phyloP scores from a whole-genome alignment of 1,140 invertebrate species.

The Bombus pyrosoma region DNA sequence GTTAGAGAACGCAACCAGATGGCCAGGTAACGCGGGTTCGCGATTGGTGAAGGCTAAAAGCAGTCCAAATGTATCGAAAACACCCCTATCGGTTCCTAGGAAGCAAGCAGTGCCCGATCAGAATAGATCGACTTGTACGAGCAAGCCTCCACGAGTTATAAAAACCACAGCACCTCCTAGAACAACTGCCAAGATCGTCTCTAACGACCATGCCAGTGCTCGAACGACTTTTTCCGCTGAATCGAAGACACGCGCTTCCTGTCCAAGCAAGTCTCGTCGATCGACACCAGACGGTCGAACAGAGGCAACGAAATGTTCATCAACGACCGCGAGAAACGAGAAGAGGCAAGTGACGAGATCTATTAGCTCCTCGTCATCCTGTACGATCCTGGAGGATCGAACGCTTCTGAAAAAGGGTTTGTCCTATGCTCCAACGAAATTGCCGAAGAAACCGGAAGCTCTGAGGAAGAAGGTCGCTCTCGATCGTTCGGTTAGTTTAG shows the following conservation, averaged over 20 bases:
- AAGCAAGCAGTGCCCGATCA: slow-evolving; percentile 12
- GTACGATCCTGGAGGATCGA: slow-evolving; percentile 79
- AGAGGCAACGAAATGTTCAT: slow-evolving; percentile 24
- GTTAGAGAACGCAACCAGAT: slow-evolving; percentile 52
- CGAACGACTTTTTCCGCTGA: slow-evolving; percentile 6
- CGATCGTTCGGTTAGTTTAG: slow-evolving; percentile 75
- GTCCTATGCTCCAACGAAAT: slow-evolving; percentile 63
- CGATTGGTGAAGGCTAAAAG: slow-evolving; percentile 75
- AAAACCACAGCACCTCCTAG: slow-evolving; percentile 23
- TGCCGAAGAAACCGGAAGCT: slow-evolving; percentile 72
- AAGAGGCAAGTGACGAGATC: slow-evolving; percentile 46
- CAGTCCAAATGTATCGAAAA: slow-evolving; percentile 75
- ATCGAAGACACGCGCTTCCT: slow-evolving; percentile 26
- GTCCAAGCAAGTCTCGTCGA: slow-evolving; percentile 24
- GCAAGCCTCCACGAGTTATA: background rate
- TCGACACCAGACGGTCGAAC: slow-evolving; percentile 4
- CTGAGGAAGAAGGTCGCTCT: slow-evolving; percentile 68
- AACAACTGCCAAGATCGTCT: slow-evolving; percentile 1
- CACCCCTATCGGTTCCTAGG: slow-evolving; percentile 27
- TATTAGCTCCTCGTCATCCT: slow-evolving; percentile 65
- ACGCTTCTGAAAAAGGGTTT: slow-evolving; percentile 78
- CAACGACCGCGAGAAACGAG: slow-evolving; percentile 10
- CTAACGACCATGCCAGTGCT: background rate
- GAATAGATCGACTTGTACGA: background rate
- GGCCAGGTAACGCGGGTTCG: slow-evolving; percentile 32